phyloP scores from a whole-genome alignment of 2,888 invertebrate genomes.

The Abscondita cerata region DNA sequence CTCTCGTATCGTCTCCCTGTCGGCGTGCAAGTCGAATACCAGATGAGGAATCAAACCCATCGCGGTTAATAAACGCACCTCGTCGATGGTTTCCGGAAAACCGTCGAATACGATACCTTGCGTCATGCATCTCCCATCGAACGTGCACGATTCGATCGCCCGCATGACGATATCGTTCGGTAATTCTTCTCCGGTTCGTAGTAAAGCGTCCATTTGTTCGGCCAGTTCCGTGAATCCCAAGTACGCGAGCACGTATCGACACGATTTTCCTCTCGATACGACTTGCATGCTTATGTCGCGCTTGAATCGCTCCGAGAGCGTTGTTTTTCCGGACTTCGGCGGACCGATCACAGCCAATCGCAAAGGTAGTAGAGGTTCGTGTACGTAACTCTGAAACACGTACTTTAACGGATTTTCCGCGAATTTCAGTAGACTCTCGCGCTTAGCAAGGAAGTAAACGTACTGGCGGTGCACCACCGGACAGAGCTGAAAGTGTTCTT shows the following conservation, averaged over 20 bases:
- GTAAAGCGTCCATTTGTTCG: slow-evolving; percentile 53
- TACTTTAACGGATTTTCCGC: slow-evolving; percentile 66
- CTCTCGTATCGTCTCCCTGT: slow-evolving; percentile 54
- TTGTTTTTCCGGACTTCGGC: slow-evolving; percentile 69
- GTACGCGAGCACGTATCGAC: slow-evolving; percentile 61
- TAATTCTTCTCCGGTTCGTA: slow-evolving; percentile 59
- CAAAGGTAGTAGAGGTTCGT: slow-evolving; percentile 62
- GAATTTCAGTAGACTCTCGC: slow-evolving; percentile 61
- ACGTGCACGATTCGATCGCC: slow-evolving; percentile 62
- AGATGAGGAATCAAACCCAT: slow-evolving; percentile 65
- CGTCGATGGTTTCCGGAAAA: slow-evolving; percentile 63
- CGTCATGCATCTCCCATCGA: slow-evolving; percentile 60
- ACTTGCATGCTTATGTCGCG: slow-evolving; percentile 63
- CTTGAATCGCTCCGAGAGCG: slow-evolving; percentile 63
- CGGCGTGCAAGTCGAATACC: slow-evolving; percentile 62
- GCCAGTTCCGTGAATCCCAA: slow-evolving; percentile 64
- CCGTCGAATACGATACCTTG: slow-evolving; percentile 71
- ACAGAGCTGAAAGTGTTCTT: slow-evolving; percentile 58
- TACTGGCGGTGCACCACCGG: slow-evolving; percentile 66
- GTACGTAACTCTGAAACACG: slow-evolving; percentile 56
- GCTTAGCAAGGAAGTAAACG: slow-evolving; percentile 66
- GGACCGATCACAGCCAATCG: slow-evolving; percentile 67
- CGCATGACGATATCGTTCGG: slow-evolving; percentile 60
- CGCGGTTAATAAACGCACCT: slow-evolving; percentile 61
- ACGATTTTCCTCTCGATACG: slow-evolving; percentile 63